Percentiles rank a stretch among this genome's conserved stretches.
Evolutionary conservation across 2,888 invertebrate species (phyloP).

Genomic region (Leptothorax acervorum): DNA sequence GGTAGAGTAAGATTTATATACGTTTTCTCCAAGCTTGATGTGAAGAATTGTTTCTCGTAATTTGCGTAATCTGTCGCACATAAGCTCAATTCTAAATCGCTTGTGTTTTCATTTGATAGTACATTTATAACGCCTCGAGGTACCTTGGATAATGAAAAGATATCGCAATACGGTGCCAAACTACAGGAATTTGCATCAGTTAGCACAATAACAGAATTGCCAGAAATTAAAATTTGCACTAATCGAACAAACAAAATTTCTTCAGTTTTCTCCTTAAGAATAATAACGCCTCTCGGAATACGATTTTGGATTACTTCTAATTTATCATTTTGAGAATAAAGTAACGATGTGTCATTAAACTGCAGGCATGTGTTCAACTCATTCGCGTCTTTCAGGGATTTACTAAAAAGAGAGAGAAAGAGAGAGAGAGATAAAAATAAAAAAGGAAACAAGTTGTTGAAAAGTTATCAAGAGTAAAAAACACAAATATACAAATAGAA

Average conservation of each 20-base stretch:
- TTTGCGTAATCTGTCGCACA: background rate
- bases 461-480: background rate
- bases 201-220: slow-evolving; percentile 9
- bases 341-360: background rate
- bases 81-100: background rate
- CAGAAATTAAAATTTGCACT: background rate
- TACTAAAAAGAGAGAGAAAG: background rate
- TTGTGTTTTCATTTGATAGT: background rate
- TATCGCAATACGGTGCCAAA: background rate
- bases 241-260: background rate
- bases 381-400: background rate
- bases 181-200: background rate
- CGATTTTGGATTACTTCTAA: slow-evolving; percentile 8
- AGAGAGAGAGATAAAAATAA: background rate
- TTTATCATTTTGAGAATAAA: background rate
- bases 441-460: background rate
- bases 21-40: background rate
- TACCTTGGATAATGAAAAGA: background rate
- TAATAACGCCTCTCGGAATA: background rate
- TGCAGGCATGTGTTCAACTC: background rate
- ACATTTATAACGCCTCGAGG: slow-evolving; percentile 3
- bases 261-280: slow-evolving; percentile 5
- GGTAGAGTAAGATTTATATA: slow-evolving; percentile 2
- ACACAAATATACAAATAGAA: background rate
- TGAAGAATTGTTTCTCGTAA: background rate